These are phyloP conservation scores for Oryzias melastigma DNA, from an alignment of 2,113 vertebrate species.

Conservation along the genomic window DNA sequence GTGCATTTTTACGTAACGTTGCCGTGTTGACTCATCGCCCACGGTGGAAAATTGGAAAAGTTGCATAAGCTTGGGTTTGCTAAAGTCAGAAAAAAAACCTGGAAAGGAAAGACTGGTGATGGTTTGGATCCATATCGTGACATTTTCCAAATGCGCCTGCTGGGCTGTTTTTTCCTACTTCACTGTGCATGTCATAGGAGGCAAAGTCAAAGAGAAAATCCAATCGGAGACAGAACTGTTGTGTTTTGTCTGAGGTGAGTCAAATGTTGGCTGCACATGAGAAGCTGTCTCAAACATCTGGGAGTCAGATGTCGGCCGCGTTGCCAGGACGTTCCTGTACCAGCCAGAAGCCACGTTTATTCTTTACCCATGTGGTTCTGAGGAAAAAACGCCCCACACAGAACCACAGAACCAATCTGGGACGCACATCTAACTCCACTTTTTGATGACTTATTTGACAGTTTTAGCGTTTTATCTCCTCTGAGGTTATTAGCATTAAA, in stretches of 20 bases:
- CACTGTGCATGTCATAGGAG: not conserved
- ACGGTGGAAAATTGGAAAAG: constrained; percentile 11
- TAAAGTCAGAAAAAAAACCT: not conserved
- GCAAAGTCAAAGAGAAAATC: constrained; percentile 16
- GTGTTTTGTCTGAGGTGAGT: constrained; percentile 23
- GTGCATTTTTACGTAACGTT: not conserved
- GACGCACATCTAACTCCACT: constrained; percentile 14
- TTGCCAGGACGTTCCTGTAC: constrained; percentile 22
- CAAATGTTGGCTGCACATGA: constrained; percentile 46
- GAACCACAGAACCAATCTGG: constrained; percentile 14
- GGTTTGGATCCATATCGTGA: too few species aligned
- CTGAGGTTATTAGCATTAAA: not conserved
- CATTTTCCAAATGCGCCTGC: too few species aligned
- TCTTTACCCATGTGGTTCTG: constrained; percentile 23
- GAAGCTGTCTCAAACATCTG: constrained; percentile 65
- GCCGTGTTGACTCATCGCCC: not conserved
- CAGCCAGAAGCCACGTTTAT: constrained; percentile 30
- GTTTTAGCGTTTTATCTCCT: constrained; percentile 12
- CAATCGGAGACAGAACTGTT: not conserved
- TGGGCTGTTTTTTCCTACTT: not conserved
- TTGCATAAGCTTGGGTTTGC: constrained; percentile 18
- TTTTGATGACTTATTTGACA: constrained; percentile 16
- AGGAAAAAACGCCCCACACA: constrained; percentile 14
- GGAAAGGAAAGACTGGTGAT: too few species aligned
- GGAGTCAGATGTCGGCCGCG: constrained; percentile 62